Evolutionary conservation across 2,797 vertebrate species (phyloP), one percentile per base, ranked within the genome.

Genomic region (Acipenser ruthenus): DNA sequence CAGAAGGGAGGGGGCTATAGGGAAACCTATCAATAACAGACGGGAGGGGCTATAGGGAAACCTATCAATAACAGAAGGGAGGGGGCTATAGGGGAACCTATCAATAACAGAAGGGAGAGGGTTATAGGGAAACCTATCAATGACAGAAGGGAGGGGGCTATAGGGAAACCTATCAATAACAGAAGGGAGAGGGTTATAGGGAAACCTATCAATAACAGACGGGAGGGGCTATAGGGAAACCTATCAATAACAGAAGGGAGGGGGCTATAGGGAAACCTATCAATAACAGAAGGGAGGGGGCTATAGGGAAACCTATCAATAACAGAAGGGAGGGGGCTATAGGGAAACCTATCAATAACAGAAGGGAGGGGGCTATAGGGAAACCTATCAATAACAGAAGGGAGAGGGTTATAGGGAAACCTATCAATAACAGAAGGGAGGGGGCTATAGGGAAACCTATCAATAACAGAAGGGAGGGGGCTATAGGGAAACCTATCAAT

Each of bases 371-470:
- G 23, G 23, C 0, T 37, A 37, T 4, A 37, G 23, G 76, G 74
- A 75, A 70, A 80, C 79, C 75, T 70, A 81, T 76, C 72, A 78
- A 81, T 69, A 72, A 63, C 66, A 69, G 67, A 77, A 72, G n/a
- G n/a, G n/a, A n/a, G n/a, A n/a, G n/a, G n/a, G n/a, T n/a, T n/a
- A n/a, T n/a, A n/a, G n/a, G 23, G 23, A 23, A 23, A 23, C 23
- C 23, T 23, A 23, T 23, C 1, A 23, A 58, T 58, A 84, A 77
- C 69, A 75, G 62, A 75, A 68, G 74, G 55, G 56, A 75, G 75
- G 62, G 74, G 72, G 76, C 79, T 11, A 72, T 65, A 70, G 73
- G 69, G 75, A 77, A 75, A 75, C 23, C 23, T 23, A 23, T 23
- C 1, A 37, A 37, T 37, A 37, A 37, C 23, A 37, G 23, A 37